Evolutionary conservation across 2,888 invertebrate species (phyloP), one percentile per base, ranked within the genome.

Genomic region (Drosophila subsilvestris): DNA sequence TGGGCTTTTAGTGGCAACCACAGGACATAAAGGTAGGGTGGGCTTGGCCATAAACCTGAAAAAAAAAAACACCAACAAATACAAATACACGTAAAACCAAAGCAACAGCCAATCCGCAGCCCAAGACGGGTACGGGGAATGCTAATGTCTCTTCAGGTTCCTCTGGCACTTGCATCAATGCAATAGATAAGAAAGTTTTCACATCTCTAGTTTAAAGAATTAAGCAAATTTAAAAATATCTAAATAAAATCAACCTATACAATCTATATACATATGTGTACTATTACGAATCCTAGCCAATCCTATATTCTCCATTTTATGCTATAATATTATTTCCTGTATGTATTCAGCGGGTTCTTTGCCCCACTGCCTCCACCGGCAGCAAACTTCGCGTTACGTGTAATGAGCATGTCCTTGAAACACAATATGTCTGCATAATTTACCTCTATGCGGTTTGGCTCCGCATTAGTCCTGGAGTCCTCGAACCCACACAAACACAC

Each of bases 321-420:
- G 9, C 17, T 27, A n/a, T 17, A 10, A n/a, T 17, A 10, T 12
- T 20, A 20, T 10, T 49, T 6, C 2, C 27, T n/a, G 12, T 32
- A 12, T 32, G 12, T 5, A 32, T 25, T 51, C 12, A 9, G 18
- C 12, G 9, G 29, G 17, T 3, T 32, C 3, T 12, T 9, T 65
- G 59, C 58, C 63, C 54, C 48, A 68, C 61, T 72, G 42, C 66
- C 59, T 58, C 44, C 29, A 50, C 57, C 57, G 45, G 57, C 37
- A 27, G 56, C 47, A 47, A 37, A 37, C 53, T 71, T 79, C 75
- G 86, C 78, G 75, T 80, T 75, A 80, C 80, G 86, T 83, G 81
- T 84, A 88, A 84, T 88, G 88, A 88, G 86, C 67, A 74, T 84
- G 88, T 80, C 83, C 88, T 88, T 84, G 88, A 84, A 84, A 86